Evolutionary conservation across 2,797 vertebrate species (phyloP).

Genomic region (Pagetopsis macropterus): DNA sequence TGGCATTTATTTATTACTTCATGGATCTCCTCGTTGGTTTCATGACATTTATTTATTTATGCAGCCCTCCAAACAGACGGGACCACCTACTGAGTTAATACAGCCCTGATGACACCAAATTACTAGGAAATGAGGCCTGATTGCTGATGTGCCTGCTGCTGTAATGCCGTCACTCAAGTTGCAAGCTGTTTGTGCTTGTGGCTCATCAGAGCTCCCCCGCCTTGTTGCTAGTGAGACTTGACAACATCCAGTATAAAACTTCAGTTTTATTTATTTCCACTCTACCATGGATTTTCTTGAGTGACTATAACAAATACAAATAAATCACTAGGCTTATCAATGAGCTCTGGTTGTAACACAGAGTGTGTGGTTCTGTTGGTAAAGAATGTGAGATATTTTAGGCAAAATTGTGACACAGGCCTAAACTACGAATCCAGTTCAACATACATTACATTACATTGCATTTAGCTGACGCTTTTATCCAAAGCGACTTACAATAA

Average conservation of each 20-base stretch:
- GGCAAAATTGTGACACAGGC: background rate
- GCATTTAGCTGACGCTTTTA: too few species aligned
- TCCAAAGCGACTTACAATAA: too few species aligned
- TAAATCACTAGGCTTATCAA: slow-evolving; percentile 8
- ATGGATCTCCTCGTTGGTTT: slow-evolving; percentile 35
- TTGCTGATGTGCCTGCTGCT: slow-evolving; percentile 73
- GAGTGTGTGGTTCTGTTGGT: background rate
- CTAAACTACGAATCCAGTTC: too few species aligned
- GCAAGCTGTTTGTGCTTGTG: slow-evolving; percentile 64
- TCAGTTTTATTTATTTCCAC: slow-evolving; percentile 27
- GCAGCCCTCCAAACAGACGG: slow-evolving; percentile 66
- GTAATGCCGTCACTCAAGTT: slow-evolving; percentile 71
- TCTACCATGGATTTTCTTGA: too few species aligned
- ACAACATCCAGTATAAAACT: slow-evolving; percentile 41
- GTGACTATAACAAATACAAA: too few species aligned
- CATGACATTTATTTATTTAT: slow-evolving; percentile 55
- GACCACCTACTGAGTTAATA: slow-evolving; percentile 77
- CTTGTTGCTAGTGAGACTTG: slow-evolving; percentile 39
- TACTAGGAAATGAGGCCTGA: slow-evolving; percentile 78
- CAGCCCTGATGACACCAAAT: slow-evolving; percentile 63
- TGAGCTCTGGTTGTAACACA: slow-evolving; percentile 19
- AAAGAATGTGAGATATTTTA: background rate
- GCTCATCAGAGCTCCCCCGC: slow-evolving; percentile 64
- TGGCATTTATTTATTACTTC: slow-evolving; percentile 51
- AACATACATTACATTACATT: too few species aligned